Percentiles rank a stretch among this genome's conserved stretches.
phyloP scores from a whole-genome alignment of 2,797 vertebrate genomes.

The Acipenser ruthenus region DNA sequence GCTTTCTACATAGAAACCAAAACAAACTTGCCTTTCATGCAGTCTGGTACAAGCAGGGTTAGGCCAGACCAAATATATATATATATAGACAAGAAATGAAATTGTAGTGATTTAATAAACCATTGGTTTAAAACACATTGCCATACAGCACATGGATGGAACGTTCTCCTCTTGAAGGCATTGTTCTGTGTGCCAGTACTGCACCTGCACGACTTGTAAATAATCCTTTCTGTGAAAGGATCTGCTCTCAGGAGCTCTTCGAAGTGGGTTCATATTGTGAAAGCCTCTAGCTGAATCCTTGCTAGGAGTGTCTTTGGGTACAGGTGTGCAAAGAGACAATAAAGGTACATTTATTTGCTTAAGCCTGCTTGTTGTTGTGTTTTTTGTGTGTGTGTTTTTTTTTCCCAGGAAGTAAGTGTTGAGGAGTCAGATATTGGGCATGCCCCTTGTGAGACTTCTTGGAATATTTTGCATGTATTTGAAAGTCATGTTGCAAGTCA shows the following conservation, averaged over 20 bases:
- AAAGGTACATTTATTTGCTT: constrained; percentile 75
- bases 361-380: constrained; percentile 15
- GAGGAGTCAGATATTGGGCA: background rate
- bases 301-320: constrained; percentile 73
- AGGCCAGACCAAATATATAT: no score
- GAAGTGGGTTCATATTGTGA: constrained; percentile 38
- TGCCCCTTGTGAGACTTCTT: background rate
- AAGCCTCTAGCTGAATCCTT: constrained; percentile 42
- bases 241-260: constrained; percentile 43
- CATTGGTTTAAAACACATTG: background rate
- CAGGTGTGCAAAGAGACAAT: constrained; percentile 68
- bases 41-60: no score
- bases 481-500: no score
- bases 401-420: constrained; percentile 5
- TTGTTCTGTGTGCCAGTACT: constrained; percentile 11
- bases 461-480: constrained; percentile 3
- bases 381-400: background rate
- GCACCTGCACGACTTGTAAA: constrained; percentile 43
- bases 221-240: constrained; percentile 97
- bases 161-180: background rate
- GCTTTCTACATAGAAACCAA: no score
- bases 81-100: background rate
- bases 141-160: background rate
- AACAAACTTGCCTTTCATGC: no score
- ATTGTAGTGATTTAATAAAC: background rate